Base-by-base conservation (phyloP, 2,797 vertebrate genomes). In the Pelodytes ibericus region DNA sequence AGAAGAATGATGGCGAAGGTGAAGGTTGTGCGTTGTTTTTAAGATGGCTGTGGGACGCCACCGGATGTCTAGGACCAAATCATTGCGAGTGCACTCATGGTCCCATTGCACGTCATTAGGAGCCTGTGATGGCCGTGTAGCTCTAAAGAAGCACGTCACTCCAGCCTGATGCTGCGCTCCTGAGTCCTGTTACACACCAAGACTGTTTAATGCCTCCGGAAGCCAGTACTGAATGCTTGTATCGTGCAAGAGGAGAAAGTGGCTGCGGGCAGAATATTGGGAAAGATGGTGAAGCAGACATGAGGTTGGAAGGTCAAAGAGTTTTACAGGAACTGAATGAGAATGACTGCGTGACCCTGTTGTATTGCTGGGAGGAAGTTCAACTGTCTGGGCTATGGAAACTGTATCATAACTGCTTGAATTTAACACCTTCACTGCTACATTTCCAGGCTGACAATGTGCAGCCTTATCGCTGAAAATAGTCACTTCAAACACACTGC, bases 91-190 rank as follows among this genome's bases (percentile, higher is more conserved):
- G 49, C 20, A 20, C n/a, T 22, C 53, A 44, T 44, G 62, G 22
- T 56, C 64, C 30, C 15, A 8, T 62, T 22, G 25, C 39, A 68
- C 76, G 76, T 79, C 76, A 79, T 18, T 79, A 63, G 76, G 76
- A 72, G 61, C 53, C 13, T 10, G 51, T 51, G 30, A 25, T 33
- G 24, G 69, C 75, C 15, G 25, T 22, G n/a, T 57, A 51, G 70
- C 44, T 11, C 57, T 44, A 22, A 68, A 31, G 0, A 27, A 56
- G 57, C 27, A 7, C 63, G 76, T 72, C 70, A 79, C 71, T 68
- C 56, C 62, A 62, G 27, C 69, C n/a, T 73, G 70, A 79, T 63
- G 76, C 57, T 31, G 18, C 18, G 13, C 26, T 67, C 18, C 25
- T 8, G 16, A 67, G 13, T 15, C 44, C 71, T 31, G 30, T 22